Conservation (phyloP, 2,888 invertebrate species). For the Lobophora halterata region DNA sequence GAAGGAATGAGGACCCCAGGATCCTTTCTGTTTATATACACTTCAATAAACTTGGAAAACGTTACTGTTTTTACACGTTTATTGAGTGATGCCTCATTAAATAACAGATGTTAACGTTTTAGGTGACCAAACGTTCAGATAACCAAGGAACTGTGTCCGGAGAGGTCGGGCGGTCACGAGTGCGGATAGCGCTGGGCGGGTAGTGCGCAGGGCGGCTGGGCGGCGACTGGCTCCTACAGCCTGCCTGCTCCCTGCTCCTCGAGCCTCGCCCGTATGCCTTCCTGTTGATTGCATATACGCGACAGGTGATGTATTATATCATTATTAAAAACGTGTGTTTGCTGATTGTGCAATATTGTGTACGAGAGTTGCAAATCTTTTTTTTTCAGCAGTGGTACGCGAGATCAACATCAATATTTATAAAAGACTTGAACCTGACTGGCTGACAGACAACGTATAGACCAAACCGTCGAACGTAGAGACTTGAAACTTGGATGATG, state of each 20-base stretch:
- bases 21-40: constrained; percentile 51
- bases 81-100: constrained; percentile 28
- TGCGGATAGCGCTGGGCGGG: constrained; percentile 44
- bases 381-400: too few species aligned
- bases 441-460: too few species aligned
- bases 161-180: constrained; percentile 41
- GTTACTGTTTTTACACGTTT: constrained; percentile 33
- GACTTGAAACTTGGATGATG: too few species aligned
- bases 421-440: too few species aligned
- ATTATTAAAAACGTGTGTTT: constrained; percentile 46
- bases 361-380: too few species aligned
- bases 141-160: constrained; percentile 33
- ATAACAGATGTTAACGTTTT: constrained; percentile 28
- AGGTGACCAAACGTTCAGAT: constrained; percentile 25
- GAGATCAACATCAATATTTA: too few species aligned
- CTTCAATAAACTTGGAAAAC: constrained; percentile 50
- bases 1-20: constrained; percentile 46
- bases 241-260: constrained; percentile 47
- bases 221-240: constrained; percentile 70
- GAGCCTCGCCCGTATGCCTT: constrained; percentile 70
- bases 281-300: constrained; percentile 73
- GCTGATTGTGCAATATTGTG: too few species aligned
- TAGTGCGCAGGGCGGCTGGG: constrained; percentile 69
- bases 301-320: constrained; percentile 69
- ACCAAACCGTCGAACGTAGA: too few species aligned